Base-by-base conservation (phyloP, 2,888 invertebrate species). In the Pedicia rivosa region DNA sequence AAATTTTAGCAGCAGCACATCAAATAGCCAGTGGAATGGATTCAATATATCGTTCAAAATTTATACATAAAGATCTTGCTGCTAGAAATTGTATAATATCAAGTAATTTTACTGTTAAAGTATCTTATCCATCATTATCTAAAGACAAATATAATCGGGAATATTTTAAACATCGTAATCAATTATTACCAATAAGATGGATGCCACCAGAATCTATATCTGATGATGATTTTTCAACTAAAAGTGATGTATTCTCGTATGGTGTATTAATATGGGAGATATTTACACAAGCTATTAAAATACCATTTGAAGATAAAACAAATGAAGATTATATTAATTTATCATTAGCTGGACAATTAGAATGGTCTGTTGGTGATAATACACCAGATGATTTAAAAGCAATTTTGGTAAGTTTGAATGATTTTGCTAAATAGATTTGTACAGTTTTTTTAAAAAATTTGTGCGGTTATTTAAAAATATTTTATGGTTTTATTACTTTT, bases 181-280 rank as follows among this genome's bases (percentile, higher is more conserved):
- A 78, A 70, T 71, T 81, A 47, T 72, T 92, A 32, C 91, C 92
- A 0, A 62, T 92, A 9, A 74, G 94, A 47, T 94, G 94, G 94
- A 57, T 91, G 56, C 83, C 92, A 0, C 70, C 74, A 13, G 94
- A 95, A 57, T 88, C 88, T 2, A 79, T 88, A 2, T 66, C 81
- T 45, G 91, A 92, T 49, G 86, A 86, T 40, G 90, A 91, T 43
- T 90, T 77, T 57, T 88, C 91, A 10, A 82, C 83, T 29, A 91
- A 91, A 56, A 88, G 88, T 50, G 94, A 94, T 59, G 82, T 90
- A 0, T 94, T 88, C 63, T 79, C 91, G 46, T 92, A 80, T 54
- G 90, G 82, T 1, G 84, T 82, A 14, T 72, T 90, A 10, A 70
- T 86, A 15, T 91, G 88, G 88, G 94, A 94, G 63, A 75, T 92